phyloP scores from a whole-genome alignment of 2,888 invertebrate genomes.

The Campaea margaritaria region DNA sequence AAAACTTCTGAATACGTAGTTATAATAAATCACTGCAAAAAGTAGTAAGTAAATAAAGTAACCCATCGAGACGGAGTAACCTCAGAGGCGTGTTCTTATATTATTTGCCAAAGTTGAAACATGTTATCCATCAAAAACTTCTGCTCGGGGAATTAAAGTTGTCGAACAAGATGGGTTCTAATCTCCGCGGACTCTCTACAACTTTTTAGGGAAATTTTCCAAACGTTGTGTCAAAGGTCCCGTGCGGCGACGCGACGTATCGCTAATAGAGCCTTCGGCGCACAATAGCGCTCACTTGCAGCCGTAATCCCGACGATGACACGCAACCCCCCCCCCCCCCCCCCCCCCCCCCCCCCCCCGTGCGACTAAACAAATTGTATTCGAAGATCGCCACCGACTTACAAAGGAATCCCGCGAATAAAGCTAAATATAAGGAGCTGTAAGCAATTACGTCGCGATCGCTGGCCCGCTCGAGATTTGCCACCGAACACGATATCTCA shows the following conservation, averaged over 20 bases:
- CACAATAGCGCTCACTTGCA: slow-evolving; percentile 24
- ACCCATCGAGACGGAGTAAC: background rate
- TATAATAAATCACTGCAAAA: background rate
- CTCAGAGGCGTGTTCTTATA: slow-evolving; percentile 10
- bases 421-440: slow-evolving; percentile 50
- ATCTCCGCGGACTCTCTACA: slow-evolving; percentile 9
- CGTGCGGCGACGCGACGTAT: too few relatives aligned
- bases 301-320: slow-evolving; percentile 22
- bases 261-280: slow-evolving; percentile 35
- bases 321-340: slow-evolving; percentile 7
- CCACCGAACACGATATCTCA: slow-evolving; percentile 11
- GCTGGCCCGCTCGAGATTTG: slow-evolving; percentile 37
- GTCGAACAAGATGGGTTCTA: slow-evolving; percentile 10
- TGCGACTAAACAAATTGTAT: slow-evolving; percentile 25
- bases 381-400: slow-evolving; percentile 30
- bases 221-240: slow-evolving; percentile 6
- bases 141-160: slow-evolving; percentile 10
- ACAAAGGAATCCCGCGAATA: slow-evolving; percentile 45
- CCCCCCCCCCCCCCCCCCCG: slow-evolving; percentile 1
- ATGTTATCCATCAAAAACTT: slow-evolving; percentile 24
- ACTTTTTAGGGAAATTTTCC: background rate
- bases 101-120: slow-evolving; percentile 11
- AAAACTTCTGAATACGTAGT: too few relatives aligned
- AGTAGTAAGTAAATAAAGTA: slow-evolving; percentile 4
- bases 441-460: slow-evolving; percentile 54